phyloP scores from a whole-genome alignment of 2,888 invertebrate species.

The Eulithis prunata region DNA sequence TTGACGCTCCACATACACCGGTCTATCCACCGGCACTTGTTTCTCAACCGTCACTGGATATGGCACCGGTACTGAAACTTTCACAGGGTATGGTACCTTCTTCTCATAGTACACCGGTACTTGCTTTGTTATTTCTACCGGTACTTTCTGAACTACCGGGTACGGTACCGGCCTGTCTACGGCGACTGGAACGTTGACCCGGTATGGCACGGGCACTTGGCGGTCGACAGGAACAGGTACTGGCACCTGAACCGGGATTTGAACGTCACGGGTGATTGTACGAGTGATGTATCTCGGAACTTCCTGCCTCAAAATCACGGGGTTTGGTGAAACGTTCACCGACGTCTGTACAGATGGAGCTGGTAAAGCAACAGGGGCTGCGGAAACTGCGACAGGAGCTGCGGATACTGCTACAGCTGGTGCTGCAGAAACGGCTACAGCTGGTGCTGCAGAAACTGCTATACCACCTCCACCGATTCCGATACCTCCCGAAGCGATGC shows the following conservation, averaged over 20 bases:
- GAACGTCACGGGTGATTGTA: constrained; percentile 74
- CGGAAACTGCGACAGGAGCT: constrained; percentile 40
- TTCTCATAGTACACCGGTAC: constrained; percentile 79
- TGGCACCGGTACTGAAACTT: constrained; percentile 81
- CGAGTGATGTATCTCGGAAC: constrained; percentile 75
- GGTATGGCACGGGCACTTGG: constrained; percentile 78
- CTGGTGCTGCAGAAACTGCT: constrained; percentile 27
- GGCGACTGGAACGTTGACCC: constrained; percentile 80
- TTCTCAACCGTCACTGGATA: constrained; percentile 85
- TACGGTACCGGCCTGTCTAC: constrained; percentile 81
- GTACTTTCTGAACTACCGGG: constrained; percentile 80
- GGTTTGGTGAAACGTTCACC: constrained; percentile 72
- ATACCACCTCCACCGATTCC: constrained; percentile 16
- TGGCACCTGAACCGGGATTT: constrained; percentile 78
- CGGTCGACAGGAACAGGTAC: constrained; percentile 79
- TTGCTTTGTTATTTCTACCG: constrained; percentile 78
- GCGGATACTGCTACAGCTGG: constrained; percentile 38
- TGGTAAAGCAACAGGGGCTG: constrained; percentile 45
- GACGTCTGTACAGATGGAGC: constrained; percentile 67
- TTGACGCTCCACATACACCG: constrained; percentile 84
- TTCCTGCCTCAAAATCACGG: constrained; percentile 75
- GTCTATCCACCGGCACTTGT: constrained; percentile 84
- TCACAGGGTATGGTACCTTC: constrained; percentile 78
- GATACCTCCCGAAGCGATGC: constrained; percentile 9
- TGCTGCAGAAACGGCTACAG: constrained; percentile 40